A percentile compares a stretch with the other conserved stretches of the same genome.
Evolutionary conservation across 2,797 vertebrate genomes (phyloP).

Genomic region (Eleutherodactylus coqui): DNA sequence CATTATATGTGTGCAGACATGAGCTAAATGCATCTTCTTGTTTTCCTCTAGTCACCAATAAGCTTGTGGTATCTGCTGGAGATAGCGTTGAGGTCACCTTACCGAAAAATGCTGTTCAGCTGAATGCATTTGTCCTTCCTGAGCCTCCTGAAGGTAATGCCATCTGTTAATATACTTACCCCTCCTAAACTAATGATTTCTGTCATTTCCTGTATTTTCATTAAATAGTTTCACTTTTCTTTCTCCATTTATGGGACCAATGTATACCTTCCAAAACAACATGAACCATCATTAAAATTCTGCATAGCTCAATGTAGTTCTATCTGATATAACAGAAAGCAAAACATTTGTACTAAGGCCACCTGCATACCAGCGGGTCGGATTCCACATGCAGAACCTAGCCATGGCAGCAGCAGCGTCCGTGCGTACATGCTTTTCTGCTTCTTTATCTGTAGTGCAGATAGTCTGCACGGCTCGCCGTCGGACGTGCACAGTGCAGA

Average conservation of each 20-base stretch:
- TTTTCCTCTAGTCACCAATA: constrained; percentile 74
- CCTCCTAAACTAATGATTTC: no score
- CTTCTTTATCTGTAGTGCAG: no score
- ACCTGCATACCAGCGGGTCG: no score
- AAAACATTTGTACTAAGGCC: no score
- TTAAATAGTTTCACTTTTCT: not conserved
- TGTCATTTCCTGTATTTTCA: not conserved
- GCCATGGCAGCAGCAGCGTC: no score
- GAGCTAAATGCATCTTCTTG: constrained; percentile 8
- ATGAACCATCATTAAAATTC: not conserved
- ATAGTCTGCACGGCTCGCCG: no score
- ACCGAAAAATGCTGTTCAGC: constrained; percentile 87
- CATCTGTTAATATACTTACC: not conserved
- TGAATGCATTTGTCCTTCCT: constrained; percentile 92
- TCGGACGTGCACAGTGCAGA: no score
- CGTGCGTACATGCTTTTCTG: no score
- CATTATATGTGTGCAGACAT: not conserved
- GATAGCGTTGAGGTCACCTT: constrained; percentile 91
- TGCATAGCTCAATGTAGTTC: not conserved
- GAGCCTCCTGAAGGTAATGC: constrained; percentile 78
- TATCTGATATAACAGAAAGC: not conserved
- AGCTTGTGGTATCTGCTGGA: constrained; percentile 94
- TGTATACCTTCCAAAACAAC: not conserved
- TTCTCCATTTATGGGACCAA: not conserved
- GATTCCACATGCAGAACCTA: no score